These are phyloP conservation scores for Ficedula albicollis DNA, from an alignment of 2,797 vertebrate species.

Conservation along the genomic window DNA sequence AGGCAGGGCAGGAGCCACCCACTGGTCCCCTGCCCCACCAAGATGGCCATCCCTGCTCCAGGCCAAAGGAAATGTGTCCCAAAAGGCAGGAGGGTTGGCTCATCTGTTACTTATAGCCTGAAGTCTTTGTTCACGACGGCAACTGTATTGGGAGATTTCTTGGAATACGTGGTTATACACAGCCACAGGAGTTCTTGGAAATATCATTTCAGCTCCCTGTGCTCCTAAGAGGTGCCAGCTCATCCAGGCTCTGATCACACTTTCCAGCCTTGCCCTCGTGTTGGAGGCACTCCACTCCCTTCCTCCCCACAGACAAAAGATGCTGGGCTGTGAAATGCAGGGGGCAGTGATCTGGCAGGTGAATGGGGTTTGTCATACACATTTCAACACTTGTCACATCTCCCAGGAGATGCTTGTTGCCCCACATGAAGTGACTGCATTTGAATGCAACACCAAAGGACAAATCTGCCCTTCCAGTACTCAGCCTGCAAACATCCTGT, in stretches of 20 bases:
- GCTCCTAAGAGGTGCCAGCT: background rate
- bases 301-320: background rate
- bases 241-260: background rate
- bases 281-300: background rate
- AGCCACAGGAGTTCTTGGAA: constrained; percentile 44
- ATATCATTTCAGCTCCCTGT: background rate
- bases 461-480: background rate
- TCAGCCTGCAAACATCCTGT: background rate
- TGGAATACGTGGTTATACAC: background rate
- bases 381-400: background rate
- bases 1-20: background rate
- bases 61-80: background rate
- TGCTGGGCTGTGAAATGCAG: background rate
- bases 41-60: background rate
- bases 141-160: constrained; percentile 36
- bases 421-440: background rate
- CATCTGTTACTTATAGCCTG: background rate
- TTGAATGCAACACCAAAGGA: background rate
- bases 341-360: background rate
- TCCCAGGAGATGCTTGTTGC: background rate
- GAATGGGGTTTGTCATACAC: background rate
- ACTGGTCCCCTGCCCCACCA: background rate
- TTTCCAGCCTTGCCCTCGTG: constrained; percentile 36
- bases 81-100: background rate
- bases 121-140: background rate